Evolutionary conservation across 1,140 invertebrate genomes (phyloP), one percentile per base, ranked within the genome.

Genomic region (Anoplolepis gracilipes): DNA sequence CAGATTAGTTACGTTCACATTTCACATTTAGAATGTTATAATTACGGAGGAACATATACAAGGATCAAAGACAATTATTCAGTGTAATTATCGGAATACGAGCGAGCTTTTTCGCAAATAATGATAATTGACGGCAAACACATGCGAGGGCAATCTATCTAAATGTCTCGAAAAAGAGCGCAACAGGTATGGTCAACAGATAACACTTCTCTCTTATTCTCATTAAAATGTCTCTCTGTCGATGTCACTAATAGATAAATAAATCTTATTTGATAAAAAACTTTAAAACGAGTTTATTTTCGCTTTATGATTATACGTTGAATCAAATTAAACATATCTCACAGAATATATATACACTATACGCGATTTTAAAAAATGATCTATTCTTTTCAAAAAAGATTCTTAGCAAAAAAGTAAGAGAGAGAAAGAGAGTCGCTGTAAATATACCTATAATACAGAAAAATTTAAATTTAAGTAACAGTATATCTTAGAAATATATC

Each of bases 111-210:
- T n/a, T 55, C 78, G 3, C 8, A 28, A 73, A 73, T 59, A 59
- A 59, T 46, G 28, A 72, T 81, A 81, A 82, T 59, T 72, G 36
- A 22, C 30, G 25, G 8, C 67, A 53, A 79, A 30, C n/a, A 42
- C 2, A 39, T 16, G 49, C 25, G 8, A 42, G 33, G 11, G 28
- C 33, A 55, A 73, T 61, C 55, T 25, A 70, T 72, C 39, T 72
- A 25, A 57, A 70, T 59, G 28, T 59, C 25, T 36, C 22, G 49
- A 81, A 82, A 82, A 72, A 81, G 49, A 61, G 36, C 22, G 78
- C 78, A 82, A 82, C 78, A 82, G 78, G 78, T 82, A 73, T 11
- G 49, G 62, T 8, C 28, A 36, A 79, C 53, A 25, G 64, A 69
- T 79, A 79, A 79, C 6, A 28, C 30, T 73, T 61, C 39, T 22